Conservation (phyloP, 2,113 vertebrate species). For the Motacilla tschutschensis region DNA sequence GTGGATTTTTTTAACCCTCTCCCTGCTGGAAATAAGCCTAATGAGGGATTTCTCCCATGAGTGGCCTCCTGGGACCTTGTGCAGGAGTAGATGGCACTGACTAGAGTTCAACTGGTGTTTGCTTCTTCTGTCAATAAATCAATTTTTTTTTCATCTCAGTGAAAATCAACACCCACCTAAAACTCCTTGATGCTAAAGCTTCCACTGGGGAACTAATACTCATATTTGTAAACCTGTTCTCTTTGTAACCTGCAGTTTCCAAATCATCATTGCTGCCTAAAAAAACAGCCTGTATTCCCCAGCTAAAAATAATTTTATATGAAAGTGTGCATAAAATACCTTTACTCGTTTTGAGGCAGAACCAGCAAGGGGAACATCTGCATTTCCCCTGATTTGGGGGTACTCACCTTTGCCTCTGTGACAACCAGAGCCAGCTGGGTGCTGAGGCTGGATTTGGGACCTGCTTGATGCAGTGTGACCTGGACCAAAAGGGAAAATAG, state of each 20-base stretch:
- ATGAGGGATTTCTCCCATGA: not conserved
- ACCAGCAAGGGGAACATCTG: not conserved
- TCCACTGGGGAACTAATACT: slow-evolving; percentile 29
- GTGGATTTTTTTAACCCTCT: not conserved
- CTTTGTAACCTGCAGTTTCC: slow-evolving; percentile 51
- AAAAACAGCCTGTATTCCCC: slow-evolving; percentile 19
- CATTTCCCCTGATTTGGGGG: not conserved
- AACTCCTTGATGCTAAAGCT: slow-evolving; percentile 38
- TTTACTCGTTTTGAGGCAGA: not conserved
- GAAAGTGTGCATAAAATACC: not conserved
- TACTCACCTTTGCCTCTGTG: fast-evolving
- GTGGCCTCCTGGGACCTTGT: not conserved
- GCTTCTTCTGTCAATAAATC: slow-evolving; percentile 20
- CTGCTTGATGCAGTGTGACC: not conserved
- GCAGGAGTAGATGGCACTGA: not conserved
- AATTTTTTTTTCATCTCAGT: not conserved
- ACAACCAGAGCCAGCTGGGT: not conserved
- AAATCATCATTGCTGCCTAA: slow-evolving; percentile 11
- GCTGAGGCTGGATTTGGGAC: not conserved
- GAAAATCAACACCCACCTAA: slow-evolving; percentile 31
- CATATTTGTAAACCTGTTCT: slow-evolving; percentile 23
- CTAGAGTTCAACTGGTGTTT: slow-evolving; percentile 14
- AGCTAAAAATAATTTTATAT: slow-evolving; percentile 16
- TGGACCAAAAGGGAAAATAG: not conserved
- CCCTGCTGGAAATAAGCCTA: not conserved